phyloP scores from a whole-genome alignment of 2,113 vertebrate genomes.

The Microcebus jonahi region DNA sequence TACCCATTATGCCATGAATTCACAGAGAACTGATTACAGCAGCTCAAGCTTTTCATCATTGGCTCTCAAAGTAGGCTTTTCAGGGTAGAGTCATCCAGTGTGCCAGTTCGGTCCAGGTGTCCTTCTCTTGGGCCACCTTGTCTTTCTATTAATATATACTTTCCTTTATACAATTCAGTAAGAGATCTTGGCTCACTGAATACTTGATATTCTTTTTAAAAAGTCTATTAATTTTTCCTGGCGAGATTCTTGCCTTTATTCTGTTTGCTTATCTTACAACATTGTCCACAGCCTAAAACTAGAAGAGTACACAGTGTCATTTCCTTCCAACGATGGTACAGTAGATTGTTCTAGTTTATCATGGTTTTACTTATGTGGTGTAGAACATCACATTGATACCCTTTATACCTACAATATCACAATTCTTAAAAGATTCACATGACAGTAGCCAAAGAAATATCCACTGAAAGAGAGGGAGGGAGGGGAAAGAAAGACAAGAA shows the following conservation, averaged over 20 bases:
- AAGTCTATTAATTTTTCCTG: constrained; percentile 12
- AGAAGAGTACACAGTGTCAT: background rate
- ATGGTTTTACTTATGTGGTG: background rate
- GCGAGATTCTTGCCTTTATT: background rate
- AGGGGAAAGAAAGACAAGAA: too few relatives aligned
- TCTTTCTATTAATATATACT: background rate
- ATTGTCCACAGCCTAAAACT: background rate
- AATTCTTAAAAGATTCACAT: constrained; percentile 41
- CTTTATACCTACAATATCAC: background rate
- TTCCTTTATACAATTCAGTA: background rate
- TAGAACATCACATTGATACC: background rate
- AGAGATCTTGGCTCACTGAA: background rate
- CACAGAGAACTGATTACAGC: background rate
- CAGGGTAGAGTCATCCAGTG: background rate
- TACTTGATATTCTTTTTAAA: constrained; percentile 35
- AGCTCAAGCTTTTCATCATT: background rate
- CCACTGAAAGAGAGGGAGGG: background rate
- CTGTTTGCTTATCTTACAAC: background rate
- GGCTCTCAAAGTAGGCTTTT: background rate
- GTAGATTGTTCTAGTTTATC: background rate
- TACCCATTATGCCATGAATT: background rate
- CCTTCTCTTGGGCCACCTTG: background rate
- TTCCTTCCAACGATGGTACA: constrained; percentile 2
- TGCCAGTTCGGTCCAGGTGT: background rate
- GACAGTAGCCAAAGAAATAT: constrained; percentile 19